phyloP scores from a whole-genome alignment of 1,140 invertebrate genomes.

The Calosoma granatense region DNA sequence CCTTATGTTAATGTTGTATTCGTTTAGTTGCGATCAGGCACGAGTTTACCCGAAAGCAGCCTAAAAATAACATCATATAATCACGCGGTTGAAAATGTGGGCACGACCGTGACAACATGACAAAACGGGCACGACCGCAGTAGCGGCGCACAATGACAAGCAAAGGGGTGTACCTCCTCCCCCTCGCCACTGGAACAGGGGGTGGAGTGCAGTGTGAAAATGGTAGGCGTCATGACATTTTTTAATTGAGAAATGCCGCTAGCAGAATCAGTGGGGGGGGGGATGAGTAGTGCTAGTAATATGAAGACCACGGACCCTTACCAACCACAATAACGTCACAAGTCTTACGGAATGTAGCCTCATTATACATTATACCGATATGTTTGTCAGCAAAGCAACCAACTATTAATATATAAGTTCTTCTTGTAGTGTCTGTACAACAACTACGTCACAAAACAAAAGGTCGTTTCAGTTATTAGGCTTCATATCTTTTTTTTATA shows the following conservation, averaged over 20 bases:
- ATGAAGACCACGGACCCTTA: neutral
- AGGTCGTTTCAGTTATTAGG: no score
- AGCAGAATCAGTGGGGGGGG: neutral
- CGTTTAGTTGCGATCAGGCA: no score
- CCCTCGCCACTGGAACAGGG: no score
- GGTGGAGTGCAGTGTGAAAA: no score
- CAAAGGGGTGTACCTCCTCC: no score
- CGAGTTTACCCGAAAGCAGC: neutral
- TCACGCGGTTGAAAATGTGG: neutral
- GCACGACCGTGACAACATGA: neutral
- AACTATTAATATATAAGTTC: no score
- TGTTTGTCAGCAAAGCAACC: no score
- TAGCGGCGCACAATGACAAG: neutral
- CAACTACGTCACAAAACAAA: no score
- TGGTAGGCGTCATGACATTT: conserved; percentile 1
- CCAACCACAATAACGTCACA: neutral
- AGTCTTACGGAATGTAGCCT: neutral
- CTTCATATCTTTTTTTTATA: no score
- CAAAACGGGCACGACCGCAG: neutral
- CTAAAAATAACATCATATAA: neutral
- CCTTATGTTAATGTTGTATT: no score
- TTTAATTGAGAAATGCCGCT: conserved; percentile 4
- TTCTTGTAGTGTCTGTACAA: no score
- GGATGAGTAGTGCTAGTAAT: neutral
- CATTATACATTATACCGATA: neutral